Evolutionary conservation across 2,797 vertebrate genomes (phyloP).

Genomic region (Tolypeutes matacus): DNA sequence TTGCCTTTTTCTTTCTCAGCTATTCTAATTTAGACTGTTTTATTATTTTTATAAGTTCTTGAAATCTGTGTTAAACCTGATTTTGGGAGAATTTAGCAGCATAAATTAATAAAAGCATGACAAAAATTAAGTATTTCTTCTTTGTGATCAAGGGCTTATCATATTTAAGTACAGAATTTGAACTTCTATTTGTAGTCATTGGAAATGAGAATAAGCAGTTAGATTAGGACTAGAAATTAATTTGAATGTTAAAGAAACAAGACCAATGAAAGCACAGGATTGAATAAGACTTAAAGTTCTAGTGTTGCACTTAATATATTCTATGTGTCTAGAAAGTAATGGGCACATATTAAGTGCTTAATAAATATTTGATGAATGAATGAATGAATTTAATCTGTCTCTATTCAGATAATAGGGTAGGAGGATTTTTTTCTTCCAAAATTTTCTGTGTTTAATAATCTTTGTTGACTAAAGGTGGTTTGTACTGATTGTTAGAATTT

Average conservation of each 20-base stretch:
- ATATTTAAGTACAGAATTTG: constrained; percentile 40
- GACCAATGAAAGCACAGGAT: not conserved
- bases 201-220: not conserved
- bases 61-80: constrained; percentile 34
- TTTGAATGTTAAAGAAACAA: constrained; percentile 52
- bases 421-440: not conserved
- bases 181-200: not conserved
- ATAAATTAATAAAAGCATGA: constrained; percentile 13
- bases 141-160: not conserved
- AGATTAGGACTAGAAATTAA: constrained; percentile 12
- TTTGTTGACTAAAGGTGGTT: not conserved
- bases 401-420: not conserved
- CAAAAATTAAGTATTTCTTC: not conserved
- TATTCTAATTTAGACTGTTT: constrained; percentile 6
- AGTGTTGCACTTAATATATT: not conserved
- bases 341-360: not conserved
- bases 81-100: not conserved
- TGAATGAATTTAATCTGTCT: not conserved
- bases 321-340: not conserved
- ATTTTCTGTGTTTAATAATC: not conserved
- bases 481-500: not conserved
- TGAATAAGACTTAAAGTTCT: constrained; percentile 14
- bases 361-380: not conserved
- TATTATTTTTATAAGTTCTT: constrained; percentile 14
- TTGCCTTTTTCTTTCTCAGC: not conserved